Evolutionary conservation across 30 jellyfish, hydroid and myxozoan species (phyloP).

Genomic region (Rhopilema esculentum): DNA sequence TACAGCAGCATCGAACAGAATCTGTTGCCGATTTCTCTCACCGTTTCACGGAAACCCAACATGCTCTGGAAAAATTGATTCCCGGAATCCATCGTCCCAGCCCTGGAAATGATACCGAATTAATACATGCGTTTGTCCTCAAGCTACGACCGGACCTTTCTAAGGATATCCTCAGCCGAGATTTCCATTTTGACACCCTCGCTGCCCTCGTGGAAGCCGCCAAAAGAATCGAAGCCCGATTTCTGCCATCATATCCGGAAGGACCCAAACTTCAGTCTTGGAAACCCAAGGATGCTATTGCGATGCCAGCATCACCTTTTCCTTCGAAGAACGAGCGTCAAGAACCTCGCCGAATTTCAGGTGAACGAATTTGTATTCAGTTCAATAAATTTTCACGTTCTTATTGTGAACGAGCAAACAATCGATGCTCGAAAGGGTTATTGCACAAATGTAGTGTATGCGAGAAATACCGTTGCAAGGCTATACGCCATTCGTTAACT

Average conservation of each 20-base stretch:
- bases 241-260: neutral
- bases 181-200: neutral
- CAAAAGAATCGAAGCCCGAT: neutral
- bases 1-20: neutral
- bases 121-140: neutral
- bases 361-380: too few relatives aligned
- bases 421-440: neutral
- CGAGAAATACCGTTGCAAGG: neutral
- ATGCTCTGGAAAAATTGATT: neutral
- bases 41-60: constrained; percentile 15
- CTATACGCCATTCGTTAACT: too few relatives aligned
- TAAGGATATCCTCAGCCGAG: constrained; percentile 13
- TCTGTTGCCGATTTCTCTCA: constrained; percentile 4
- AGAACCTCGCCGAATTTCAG: neutral
- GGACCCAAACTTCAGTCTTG: neutral
- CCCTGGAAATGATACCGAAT: neutral
- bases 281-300: neutral
- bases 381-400: neutral
- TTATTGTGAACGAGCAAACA: neutral
- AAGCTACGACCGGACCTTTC: neutral
- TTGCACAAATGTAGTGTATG: neutral
- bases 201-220: neutral
- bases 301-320: neutral
- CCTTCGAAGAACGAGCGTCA: neutral
- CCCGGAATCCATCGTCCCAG: constrained; percentile 9